phyloP scores from a whole-genome alignment of 1,140 invertebrate genomes.

The Caligus rogercresseyi region DNA sequence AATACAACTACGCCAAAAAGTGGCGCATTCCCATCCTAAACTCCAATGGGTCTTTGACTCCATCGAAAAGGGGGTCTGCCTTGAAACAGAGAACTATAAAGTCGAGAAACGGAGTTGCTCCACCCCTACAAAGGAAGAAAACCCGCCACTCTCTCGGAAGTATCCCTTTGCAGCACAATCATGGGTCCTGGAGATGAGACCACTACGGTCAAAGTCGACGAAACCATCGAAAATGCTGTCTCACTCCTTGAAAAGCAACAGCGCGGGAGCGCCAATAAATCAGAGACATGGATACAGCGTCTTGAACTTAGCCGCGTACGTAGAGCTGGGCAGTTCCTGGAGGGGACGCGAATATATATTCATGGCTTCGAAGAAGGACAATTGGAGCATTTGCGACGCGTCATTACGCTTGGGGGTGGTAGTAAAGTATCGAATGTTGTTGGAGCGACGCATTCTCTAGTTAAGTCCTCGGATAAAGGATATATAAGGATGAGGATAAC shows the following conservation, averaged over 20 bases:
- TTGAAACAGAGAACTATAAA: constrained; percentile 45
- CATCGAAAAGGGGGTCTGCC: constrained; percentile 46
- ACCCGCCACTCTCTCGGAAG: constrained; percentile 23
- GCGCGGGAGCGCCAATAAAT: background rate
- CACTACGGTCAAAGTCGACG: constrained; percentile 21
- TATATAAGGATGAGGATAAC: constrained; percentile 24
- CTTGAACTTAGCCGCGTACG: constrained; percentile 46
- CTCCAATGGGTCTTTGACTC: constrained; percentile 61
- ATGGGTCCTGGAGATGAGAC: constrained; percentile 13
- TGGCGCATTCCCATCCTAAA: constrained; percentile 52
- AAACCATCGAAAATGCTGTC: constrained; percentile 20
- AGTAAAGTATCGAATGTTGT: constrained; percentile 55
- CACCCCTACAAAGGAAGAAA: constrained; percentile 22
- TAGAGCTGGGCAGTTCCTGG: constrained; percentile 53
- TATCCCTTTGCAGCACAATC: constrained; percentile 25
- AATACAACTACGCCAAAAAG: constrained; percentile 54
- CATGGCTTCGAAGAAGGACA: constrained; percentile 41
- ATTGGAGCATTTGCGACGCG: constrained; percentile 52
- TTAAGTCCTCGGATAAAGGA: constrained; percentile 32
- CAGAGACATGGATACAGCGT: constrained; percentile 26
- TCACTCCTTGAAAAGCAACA: background rate
- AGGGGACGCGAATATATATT: constrained; percentile 54
- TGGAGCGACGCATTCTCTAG: constrained; percentile 56
- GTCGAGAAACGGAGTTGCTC: constrained; percentile 32
- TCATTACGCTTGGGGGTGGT: constrained; percentile 59